Evolutionary conservation across 1,140 invertebrate genomes (phyloP).

Genomic region (Hylaeus anthracinus): DNA sequence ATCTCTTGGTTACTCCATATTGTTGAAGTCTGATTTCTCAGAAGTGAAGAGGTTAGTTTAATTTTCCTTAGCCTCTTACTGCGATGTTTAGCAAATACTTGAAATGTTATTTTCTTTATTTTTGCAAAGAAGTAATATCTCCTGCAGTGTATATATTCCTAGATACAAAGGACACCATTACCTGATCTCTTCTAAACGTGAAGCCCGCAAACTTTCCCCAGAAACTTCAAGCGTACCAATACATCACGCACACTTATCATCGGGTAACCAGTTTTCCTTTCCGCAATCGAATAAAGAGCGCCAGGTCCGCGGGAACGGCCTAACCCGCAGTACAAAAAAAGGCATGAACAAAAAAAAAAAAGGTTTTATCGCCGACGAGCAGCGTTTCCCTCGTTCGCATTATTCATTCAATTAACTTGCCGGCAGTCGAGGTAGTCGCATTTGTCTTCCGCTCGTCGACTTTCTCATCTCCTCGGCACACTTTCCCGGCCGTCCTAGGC

Average conservation of each 20-base stretch:
- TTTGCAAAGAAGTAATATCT: no score
- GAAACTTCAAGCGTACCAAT: no score
- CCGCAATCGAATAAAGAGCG: background rate
- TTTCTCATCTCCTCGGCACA: background rate
- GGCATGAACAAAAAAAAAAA: background rate
- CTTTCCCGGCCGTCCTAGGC: background rate
- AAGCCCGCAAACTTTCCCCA: no score
- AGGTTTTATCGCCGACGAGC: background rate
- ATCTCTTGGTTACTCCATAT: no score
- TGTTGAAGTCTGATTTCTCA: no score
- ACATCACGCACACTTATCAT: background rate
- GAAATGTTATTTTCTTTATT: no score
- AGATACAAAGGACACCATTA: no score
- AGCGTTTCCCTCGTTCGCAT: slow-evolving; percentile 3
- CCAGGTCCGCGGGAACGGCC: background rate
- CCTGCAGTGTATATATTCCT: no score
- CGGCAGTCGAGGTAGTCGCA: background rate
- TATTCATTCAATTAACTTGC: slow-evolving; percentile 15
- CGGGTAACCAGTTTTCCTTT: background rate
- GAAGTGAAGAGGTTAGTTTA: no score
- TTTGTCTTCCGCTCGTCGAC: slow-evolving; percentile 1
- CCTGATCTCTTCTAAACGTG: no score
- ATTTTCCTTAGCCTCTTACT: no score
- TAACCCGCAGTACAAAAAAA: background rate
- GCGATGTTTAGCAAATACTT: no score